phyloP scores from a whole-genome alignment of 2,113 vertebrate species.

The Tringa solitaria region DNA sequence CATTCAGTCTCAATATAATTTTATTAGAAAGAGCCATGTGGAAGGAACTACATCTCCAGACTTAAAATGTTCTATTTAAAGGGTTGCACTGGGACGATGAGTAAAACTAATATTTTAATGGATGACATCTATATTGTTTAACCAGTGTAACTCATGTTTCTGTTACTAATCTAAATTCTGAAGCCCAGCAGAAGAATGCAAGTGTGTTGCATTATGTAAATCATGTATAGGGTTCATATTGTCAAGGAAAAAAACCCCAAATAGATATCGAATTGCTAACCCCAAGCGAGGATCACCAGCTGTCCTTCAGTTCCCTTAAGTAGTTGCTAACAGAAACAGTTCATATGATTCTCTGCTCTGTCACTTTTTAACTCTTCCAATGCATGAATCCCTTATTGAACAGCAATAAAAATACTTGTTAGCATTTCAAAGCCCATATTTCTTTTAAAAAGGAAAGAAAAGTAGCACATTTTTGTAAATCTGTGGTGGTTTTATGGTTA shows the following conservation, averaged over 20 bases:
- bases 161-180: slow-evolving; percentile 58
- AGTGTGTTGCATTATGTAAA: slow-evolving; percentile 61
- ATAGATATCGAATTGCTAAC: slow-evolving; percentile 37
- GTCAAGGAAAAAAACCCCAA: not conserved
- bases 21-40: slow-evolving; percentile 25
- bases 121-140: slow-evolving; percentile 63
- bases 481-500: not conserved
- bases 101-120: slow-evolving; percentile 63
- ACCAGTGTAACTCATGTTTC: slow-evolving; percentile 43
- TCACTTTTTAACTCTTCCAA: slow-evolving; percentile 34
- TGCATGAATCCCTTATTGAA: not conserved
- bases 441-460: not conserved
- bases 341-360: not conserved
- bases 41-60: not conserved
- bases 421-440: not conserved
- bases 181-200: slow-evolving; percentile 49
- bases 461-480: not conserved
- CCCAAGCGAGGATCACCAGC: slow-evolving; percentile 50
- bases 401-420: not conserved
- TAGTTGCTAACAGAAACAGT: slow-evolving; percentile 24
- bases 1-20: not conserved
- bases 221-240: slow-evolving; percentile 20
- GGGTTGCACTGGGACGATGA: slow-evolving; percentile 47
- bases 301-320: slow-evolving; percentile 41
- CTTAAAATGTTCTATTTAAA: slow-evolving; percentile 41